phyloP scores from a whole-genome alignment of 2,797 vertebrate species.

The Eulemur mongoz region DNA sequence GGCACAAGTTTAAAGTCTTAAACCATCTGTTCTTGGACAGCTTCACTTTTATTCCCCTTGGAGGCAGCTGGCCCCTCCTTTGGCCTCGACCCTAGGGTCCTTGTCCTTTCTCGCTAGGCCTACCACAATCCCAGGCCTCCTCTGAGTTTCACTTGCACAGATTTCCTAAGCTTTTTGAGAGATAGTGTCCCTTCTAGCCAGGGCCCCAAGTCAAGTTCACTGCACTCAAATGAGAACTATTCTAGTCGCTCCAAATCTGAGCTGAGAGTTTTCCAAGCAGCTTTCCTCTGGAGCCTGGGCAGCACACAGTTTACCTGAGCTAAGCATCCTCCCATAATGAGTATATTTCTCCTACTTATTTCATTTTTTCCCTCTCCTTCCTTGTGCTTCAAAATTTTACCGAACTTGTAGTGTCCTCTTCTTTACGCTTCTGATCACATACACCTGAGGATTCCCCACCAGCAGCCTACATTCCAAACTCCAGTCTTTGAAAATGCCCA shows the following conservation, averaged over 20 bases:
- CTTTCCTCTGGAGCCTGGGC: not conserved
- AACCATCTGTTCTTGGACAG: constrained; percentile 36
- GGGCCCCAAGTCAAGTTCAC: not conserved
- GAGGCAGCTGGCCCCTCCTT: constrained; percentile 36
- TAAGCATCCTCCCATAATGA: not conserved
- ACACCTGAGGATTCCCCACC: not conserved
- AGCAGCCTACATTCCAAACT: not conserved
- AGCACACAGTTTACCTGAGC: not conserved
- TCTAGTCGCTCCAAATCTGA: not conserved
- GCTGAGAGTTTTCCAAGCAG: not conserved
- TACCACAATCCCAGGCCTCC: not conserved
- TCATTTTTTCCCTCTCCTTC: not conserved
- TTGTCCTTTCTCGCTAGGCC: constrained; percentile 8
- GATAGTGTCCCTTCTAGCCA: not conserved
- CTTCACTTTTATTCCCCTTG: constrained; percentile 39
- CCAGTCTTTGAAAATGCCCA: not conserved
- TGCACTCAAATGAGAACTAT: not conserved
- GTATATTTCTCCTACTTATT: not conserved
- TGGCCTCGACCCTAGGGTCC: constrained; percentile 43
- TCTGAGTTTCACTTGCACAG: not conserved
- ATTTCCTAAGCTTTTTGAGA: not conserved
- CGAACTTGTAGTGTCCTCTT: not conserved
- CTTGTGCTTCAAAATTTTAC: not conserved
- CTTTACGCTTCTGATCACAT: not conserved
- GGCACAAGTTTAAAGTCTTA: constrained; percentile 64